A percentile compares a stretch with the other conserved stretches of the same genome.
phyloP scores from a whole-genome alignment of 2,113 vertebrate genomes.

The Triplophysa dalaica region DNA sequence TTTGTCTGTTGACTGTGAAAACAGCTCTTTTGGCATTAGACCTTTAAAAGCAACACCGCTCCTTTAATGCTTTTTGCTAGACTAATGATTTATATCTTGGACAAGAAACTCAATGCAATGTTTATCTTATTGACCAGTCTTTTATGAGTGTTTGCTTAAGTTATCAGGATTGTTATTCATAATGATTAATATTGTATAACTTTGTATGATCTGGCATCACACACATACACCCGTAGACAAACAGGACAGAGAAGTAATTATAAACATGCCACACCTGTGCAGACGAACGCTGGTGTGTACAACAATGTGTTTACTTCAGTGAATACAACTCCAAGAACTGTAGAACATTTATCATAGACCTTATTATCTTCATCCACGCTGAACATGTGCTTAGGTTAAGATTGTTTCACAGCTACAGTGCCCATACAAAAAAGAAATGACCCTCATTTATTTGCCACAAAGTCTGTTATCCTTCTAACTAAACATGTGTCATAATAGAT shows the following conservation, averaged over 20 bases:
- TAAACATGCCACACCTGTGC: conserved; percentile 52
- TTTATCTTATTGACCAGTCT: conserved; percentile 2
- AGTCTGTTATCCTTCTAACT: too few relatives aligned
- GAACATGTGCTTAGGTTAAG: too few relatives aligned
- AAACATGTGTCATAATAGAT: too few relatives aligned
- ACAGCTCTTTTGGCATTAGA: neutral
- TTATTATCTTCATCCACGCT: neutral
- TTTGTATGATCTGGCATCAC: conserved; percentile 35
- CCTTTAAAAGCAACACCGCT: neutral
- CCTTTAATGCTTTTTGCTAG: neutral
- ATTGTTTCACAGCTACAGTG: too few relatives aligned
- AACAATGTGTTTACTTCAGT: conserved; percentile 13
- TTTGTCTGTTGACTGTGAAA: conserved; percentile 48
- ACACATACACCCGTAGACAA: conserved; percentile 30
- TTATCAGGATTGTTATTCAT: conserved; percentile 28
- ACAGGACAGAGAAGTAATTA: conserved; percentile 40
- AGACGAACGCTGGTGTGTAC: conserved; percentile 27
- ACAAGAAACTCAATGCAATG: conserved; percentile 1
- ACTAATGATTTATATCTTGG: conserved; percentile 16
- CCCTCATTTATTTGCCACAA: too few relatives aligned
- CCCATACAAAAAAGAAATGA: too few relatives aligned
- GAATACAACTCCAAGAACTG: neutral
- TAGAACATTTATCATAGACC: neutral
- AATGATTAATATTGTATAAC: conserved; percentile 11
- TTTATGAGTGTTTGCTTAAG: conserved; percentile 23